Conservation (phyloP, 2,888 invertebrate species). For the Spatulosminthurus flaviceps region DNA sequence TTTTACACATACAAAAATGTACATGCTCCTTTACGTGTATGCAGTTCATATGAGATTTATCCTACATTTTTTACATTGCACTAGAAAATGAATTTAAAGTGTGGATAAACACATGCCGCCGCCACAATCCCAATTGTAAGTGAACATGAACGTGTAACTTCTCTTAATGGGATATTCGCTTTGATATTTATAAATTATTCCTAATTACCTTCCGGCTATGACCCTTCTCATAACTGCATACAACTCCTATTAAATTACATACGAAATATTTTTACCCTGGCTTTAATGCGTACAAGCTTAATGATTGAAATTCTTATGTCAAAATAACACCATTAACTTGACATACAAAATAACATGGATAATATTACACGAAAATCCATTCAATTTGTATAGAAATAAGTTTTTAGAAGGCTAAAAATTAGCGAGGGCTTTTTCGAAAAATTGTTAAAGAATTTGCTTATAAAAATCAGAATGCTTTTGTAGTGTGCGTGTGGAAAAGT, state of each 20-base stretch:
- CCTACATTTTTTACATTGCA: not conserved
- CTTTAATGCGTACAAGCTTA: no score
- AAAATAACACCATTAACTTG: no score
- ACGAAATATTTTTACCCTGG: not conserved
- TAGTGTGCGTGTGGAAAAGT: no score
- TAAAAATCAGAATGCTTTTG: no score
- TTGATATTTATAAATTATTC: conserved; percentile 43
- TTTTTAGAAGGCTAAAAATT: no score
- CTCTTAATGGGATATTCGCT: conserved; percentile 39
- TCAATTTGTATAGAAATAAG: no score
- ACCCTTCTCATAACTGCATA: not conserved
- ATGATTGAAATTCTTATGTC: no score
- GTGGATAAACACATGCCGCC: conserved; percentile 4
- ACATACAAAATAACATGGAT: no score
- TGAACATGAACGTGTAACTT: not conserved
- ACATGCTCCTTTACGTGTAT: not conserved
- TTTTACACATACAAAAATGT: not conserved
- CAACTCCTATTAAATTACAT: not conserved
- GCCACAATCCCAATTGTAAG: not conserved
- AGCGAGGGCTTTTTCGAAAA: no score
- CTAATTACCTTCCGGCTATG: conserved; percentile 30
- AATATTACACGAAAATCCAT: no score
- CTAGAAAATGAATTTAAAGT: not conserved
- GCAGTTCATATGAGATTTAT: not conserved
- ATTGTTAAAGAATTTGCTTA: no score